Evolutionary conservation across 1,140 invertebrate species (phyloP), one percentile per base, ranked within the genome.

Genomic region (Ditylenchus dipsaci): DNA sequence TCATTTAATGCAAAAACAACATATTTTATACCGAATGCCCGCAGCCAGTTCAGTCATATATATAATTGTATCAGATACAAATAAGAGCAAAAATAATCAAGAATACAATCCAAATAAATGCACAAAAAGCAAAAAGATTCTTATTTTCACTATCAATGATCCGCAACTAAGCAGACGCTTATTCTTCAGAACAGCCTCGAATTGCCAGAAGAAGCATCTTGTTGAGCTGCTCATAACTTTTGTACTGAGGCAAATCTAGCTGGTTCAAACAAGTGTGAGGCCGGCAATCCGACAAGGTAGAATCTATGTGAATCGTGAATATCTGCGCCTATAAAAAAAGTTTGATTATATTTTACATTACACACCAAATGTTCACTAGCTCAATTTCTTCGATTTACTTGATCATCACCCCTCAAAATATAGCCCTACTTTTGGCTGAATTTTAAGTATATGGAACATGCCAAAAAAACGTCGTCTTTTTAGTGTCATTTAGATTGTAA

Each of bases 221-320:
- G 65, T 90, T 87, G 67, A 95, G 85, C 83, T 95, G 94, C 83
- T 94, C 92, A 79, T 92, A 95, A 3, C 91, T 93, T 84, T 95
- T 92, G 81, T 95, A 95, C 63, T 91, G 91, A 27, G 92, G 92
- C 73, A 95, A 85, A 86, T 95, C 92, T 81, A 95, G 84, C 85
- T 95, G 92, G 85, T 95, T 95, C 84, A 95, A 95, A 84, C 92
- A 95, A 62, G 92, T 95, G 83, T 95, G 92, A 62, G 92, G 92
- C 78, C 95, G 87, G 67, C 92, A 87, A 85, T 94, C 91, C 13
- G 91, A 94, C n/a, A 91, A 92, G 59, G 92, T 86, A 84, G 93
- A 91, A 84, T 95, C 92, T 69, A 91, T 87, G 84, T 95, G 92
- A 72, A 95, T 94, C 85, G 93, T 92, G 86, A 95, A 95, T 84